A percentile compares a stretch with the other conserved stretches of the same genome.
Conservation (phyloP, 2,888 invertebrate species). For the Nomada lathburiana region DNA sequence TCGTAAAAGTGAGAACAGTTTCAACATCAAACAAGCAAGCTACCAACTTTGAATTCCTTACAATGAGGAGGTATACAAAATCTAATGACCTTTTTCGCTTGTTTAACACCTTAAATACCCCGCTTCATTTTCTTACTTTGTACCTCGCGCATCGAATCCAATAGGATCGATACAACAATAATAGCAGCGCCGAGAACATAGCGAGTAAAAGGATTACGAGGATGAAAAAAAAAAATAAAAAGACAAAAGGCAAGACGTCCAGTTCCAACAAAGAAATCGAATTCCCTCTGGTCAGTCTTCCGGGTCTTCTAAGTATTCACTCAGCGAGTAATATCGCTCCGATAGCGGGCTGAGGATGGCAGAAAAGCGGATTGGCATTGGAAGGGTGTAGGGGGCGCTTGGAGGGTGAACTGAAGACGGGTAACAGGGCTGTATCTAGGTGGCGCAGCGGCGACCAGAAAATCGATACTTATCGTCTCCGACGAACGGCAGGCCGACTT, state of each 20-base stretch:
- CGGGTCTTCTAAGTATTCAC: constrained; percentile 62
- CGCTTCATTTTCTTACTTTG: no score
- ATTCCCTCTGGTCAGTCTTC: not conserved
- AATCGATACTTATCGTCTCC: constrained; percentile 83
- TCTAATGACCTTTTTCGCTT: no score
- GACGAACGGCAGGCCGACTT: constrained; percentile 76
- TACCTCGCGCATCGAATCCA: no score
- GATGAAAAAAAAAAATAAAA: not conserved
- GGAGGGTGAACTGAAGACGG: constrained; percentile 53
- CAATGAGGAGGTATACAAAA: no score
- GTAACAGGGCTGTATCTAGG: constrained; percentile 71
- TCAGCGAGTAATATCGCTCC: constrained; percentile 42
- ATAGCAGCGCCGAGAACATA: no score
- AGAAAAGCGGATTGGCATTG: constrained; percentile 66
- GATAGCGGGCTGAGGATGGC: constrained; percentile 39
- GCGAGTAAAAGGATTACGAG: no score
- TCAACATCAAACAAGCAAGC: no score
- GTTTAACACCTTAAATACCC: no score
- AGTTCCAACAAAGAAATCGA: not conserved
- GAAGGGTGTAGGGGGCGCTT: constrained; percentile 56
- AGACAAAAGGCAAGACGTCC: not conserved
- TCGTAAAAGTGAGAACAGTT: no score
- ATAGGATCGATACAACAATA: no score
- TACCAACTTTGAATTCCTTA: no score
- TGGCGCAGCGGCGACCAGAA: constrained; percentile 79